A percentile compares a stretch with the other conserved stretches of the same genome.
These are phyloP conservation scores for Pandion haliaetus DNA, from an alignment of 2,113 vertebrate genomes.

Conservation along the genomic window DNA sequence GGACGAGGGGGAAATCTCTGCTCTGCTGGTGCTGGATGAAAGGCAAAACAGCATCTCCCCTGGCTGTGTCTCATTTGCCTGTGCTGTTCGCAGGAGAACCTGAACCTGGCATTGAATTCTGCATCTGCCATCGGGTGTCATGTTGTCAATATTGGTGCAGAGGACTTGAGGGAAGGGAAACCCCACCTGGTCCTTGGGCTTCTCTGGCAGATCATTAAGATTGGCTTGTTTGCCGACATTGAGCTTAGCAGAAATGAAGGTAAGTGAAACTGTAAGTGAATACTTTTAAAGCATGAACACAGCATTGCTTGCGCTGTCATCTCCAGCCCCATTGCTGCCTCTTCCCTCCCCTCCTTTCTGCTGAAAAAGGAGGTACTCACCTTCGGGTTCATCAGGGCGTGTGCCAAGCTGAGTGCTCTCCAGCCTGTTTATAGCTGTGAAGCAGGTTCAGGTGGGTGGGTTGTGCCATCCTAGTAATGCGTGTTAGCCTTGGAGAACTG, in stretches of 20 bases:
- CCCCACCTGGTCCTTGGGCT: slow-evolving; percentile 95
- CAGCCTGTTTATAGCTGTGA: neutral
- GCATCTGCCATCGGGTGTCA: slow-evolving; percentile 97
- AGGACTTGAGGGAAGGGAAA: slow-evolving; percentile 93
- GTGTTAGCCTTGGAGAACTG: neutral
- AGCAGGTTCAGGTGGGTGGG: neutral
- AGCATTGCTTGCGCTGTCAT: neutral
- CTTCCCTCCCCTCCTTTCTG: neutral
- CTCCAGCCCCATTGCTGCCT: neutral
- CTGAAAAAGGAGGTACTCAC: neutral
- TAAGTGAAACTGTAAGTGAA: slow-evolving; percentile 31
- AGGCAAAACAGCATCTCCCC: neutral
- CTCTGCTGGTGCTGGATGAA: neutral
- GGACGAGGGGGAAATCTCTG: neutral
- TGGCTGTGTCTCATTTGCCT: neutral
- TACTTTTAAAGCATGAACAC: neutral
- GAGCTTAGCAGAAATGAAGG: slow-evolving; percentile 96
- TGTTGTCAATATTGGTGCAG: slow-evolving; percentile 96
- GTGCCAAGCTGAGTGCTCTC: neutral
- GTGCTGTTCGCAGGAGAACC: slow-evolving; percentile 84
- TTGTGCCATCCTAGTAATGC: neutral
- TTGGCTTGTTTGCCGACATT: slow-evolving; percentile 93
- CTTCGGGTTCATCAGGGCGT: neutral
- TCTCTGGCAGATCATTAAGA: slow-evolving; percentile 98
- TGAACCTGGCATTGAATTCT: slow-evolving; percentile 96